Evolutionary conservation across 2,888 invertebrate species (phyloP), one percentile per base, ranked within the genome.

Genomic region (Griposia aprilina): DNA sequence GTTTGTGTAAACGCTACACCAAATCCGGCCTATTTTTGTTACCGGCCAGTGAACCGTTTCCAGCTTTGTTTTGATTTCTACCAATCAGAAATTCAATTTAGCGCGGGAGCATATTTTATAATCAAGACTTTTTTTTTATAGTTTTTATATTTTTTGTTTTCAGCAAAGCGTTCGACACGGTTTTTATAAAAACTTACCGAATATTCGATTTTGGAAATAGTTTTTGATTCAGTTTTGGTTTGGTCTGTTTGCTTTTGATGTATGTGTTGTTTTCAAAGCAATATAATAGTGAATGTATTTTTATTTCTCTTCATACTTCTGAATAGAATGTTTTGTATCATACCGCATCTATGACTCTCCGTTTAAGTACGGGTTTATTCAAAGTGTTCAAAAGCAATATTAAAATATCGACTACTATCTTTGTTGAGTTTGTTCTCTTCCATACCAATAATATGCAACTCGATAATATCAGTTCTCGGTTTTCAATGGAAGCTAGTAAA

Each of bases 21-120:
- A 90, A 93, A 93, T 91, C 91, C 88, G 90, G 88, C 90, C 91
- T 92, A 92, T 93, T 94, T 93, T 93, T 92, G 91, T 91, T 89
- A 89, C 90, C 90, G 91, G 90, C 91, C 93, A 93, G 87, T 92
- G 93, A 93, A 92, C 92, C 91, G 90, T 69, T 79, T 50, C 83
- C 72, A 79, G 87, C 87, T 86, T 89, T 89, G 89, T 89, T 90
- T 89, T 87, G 85, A 88, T 87, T 89, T 89, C 84, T 77, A 84
- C 80, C 84, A 84, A 89, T 90, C 88, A 88, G 84, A 88, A 90
- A 90, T 90, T 90, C 90, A 90, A 90, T 90, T 90, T 89, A 78
- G 84, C 74, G 72, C 74, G 78, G 81, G 79, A 83, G 68, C 78
- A 83, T 78, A 88, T 85, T 84, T 83, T 36, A 81, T 82, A 86